phyloP scores from a whole-genome alignment of 92 coral and sea anemone genomes.

The Parazoanthus swiftii region DNA sequence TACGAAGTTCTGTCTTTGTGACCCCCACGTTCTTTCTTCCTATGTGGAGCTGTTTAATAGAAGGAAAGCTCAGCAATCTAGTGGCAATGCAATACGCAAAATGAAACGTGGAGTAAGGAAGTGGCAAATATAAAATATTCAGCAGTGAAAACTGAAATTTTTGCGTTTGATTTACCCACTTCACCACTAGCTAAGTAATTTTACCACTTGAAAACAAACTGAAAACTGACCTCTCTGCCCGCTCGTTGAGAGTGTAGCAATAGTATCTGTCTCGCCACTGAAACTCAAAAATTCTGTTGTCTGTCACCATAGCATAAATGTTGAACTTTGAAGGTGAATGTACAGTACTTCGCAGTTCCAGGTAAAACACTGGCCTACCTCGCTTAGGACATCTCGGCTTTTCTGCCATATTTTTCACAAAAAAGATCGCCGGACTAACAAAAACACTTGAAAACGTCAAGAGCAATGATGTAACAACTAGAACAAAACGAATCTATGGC shows the following conservation, averaged over 20 bases:
- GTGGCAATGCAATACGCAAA: slow-evolving; percentile 7
- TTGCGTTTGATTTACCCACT: slow-evolving; percentile 6
- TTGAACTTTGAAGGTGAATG: background rate
- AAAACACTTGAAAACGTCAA: background rate
- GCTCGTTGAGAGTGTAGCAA: slow-evolving; percentile 8
- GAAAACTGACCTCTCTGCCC: slow-evolving; percentile 8
- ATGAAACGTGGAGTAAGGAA: background rate
- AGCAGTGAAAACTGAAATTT: slow-evolving; percentile 5
- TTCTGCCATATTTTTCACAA: slow-evolving; percentile 6
- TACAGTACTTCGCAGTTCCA: slow-evolving; percentile 11
- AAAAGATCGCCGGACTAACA: background rate
- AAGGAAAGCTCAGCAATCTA: background rate
- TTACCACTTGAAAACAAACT: background rate
- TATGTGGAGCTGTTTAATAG: background rate
- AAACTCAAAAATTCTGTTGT: background rate
- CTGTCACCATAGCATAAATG: background rate
- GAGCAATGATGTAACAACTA: slow-evolving; percentile 12
- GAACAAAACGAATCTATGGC: background rate
- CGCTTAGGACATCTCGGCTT: background rate
- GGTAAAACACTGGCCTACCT: background rate
- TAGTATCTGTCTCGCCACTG: background rate
- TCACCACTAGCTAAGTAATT: background rate
- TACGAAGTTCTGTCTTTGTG: too few species aligned
- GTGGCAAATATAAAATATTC: slow-evolving; percentile 4
- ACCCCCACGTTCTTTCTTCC: slow-evolving; percentile 8